Conservation (phyloP, 2,113 vertebrate species). For the Lophotis ruficrista region DNA sequence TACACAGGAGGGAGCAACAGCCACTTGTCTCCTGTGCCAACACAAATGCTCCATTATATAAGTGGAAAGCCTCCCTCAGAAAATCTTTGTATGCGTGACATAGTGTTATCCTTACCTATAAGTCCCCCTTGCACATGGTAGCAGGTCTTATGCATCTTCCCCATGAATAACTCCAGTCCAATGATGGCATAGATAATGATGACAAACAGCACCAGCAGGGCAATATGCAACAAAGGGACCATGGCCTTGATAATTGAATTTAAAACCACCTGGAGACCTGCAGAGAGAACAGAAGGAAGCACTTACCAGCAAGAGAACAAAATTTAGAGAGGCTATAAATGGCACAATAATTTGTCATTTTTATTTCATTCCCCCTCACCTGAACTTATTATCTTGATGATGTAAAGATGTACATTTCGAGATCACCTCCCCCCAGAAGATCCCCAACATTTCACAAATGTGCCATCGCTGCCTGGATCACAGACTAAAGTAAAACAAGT, state of each 20-base stretch:
- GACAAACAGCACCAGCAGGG: slow-evolving; percentile 96
- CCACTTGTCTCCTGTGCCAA: not conserved
- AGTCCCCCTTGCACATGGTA: slow-evolving; percentile 76
- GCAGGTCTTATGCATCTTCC: slow-evolving; percentile 99
- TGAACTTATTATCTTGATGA: not conserved
- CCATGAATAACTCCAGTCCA: slow-evolving; percentile 98
- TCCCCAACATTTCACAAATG: not conserved
- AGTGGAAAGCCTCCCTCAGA: not conserved
- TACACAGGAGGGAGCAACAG: not conserved
- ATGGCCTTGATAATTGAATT: slow-evolving; percentile 99
- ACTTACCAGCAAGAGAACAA: not conserved
- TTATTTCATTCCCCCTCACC: not conserved
- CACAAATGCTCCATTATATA: not conserved
- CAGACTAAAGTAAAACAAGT: not conserved
- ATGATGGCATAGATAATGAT: slow-evolving; percentile 99
- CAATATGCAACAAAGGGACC: slow-evolving; percentile 97
- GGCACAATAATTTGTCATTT: not conserved
- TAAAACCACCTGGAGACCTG: slow-evolving; percentile 99
- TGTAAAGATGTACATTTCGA: not conserved
- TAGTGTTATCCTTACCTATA: slow-evolving; percentile 72
- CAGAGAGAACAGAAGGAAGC: slow-evolving; percentile 32
- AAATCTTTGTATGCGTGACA: not conserved
- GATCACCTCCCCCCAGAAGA: not conserved
- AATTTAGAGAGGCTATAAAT: not conserved
- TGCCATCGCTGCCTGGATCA: not conserved